These are phyloP conservation scores for Tromatobia lineatoria DNA, from an alignment of 2,888 invertebrate species.

Conservation along the genomic window DNA sequence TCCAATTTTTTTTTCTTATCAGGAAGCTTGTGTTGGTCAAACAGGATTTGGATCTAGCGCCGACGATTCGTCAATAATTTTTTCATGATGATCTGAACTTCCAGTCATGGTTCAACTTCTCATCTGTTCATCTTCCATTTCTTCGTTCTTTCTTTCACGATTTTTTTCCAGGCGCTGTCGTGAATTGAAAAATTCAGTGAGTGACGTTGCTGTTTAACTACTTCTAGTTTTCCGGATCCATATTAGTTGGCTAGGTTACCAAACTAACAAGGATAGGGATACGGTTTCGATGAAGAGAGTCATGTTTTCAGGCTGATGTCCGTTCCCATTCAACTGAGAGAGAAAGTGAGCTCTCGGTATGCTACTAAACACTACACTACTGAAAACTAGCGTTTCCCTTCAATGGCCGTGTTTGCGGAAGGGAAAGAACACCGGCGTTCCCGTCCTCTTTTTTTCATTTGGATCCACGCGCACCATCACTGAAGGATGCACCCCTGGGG, in stretches of 20 bases:
- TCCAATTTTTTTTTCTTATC: constrained; percentile 21
- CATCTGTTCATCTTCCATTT: not conserved
- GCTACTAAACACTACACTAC: constrained; percentile 2
- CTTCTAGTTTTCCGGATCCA: not conserved
- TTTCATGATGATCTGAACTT: constrained; percentile 5
- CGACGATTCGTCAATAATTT: constrained; percentile 15
- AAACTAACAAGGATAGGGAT: constrained; percentile 16
- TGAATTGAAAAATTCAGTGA: constrained; percentile 13
- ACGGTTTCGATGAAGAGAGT: constrained; percentile 3
- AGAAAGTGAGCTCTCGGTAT: not conserved
- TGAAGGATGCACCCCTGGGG: constrained; percentile 54
- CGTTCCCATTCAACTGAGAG: constrained; percentile 37
- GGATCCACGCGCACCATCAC: constrained; percentile 28
- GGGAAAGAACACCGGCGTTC: constrained; percentile 66
- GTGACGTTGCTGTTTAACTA: constrained; percentile 18
- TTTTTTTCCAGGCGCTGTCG: not conserved
- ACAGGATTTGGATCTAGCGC: constrained; percentile 43
- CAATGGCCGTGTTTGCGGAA: constrained; percentile 76
- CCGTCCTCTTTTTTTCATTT: constrained; percentile 49
- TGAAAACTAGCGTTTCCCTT: constrained; percentile 28
- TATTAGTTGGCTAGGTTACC: constrained; percentile 12
- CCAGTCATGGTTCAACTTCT: not conserved
- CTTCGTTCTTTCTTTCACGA: not conserved
- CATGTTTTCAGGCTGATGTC: not conserved
- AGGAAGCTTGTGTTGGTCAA: constrained; percentile 39